Evolutionary conservation across 2,113 vertebrate genomes (phyloP).

Genomic region (Sander lucioperca): DNA sequence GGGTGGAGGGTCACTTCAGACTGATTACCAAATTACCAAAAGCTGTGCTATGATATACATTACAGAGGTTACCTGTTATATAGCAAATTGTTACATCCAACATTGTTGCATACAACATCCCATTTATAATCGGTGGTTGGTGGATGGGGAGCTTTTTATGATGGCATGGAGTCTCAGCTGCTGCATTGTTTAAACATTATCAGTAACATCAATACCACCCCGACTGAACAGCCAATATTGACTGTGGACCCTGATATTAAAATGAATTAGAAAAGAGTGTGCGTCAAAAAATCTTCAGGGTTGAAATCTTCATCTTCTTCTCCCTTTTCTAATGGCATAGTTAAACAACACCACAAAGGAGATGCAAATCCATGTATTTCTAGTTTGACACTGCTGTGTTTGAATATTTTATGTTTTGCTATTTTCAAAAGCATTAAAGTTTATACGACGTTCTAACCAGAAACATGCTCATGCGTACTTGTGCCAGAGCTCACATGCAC

Average conservation of each 20-base stretch:
- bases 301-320: background rate
- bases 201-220: background rate
- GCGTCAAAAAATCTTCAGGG: no score
- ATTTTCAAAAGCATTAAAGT: conserved; percentile 41
- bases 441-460: background rate
- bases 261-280: background rate
- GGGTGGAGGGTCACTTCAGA: background rate
- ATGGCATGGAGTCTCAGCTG: background rate
- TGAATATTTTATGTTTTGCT: conserved; percentile 63
- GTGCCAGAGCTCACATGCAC: background rate
- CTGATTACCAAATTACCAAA: background rate
- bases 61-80: background rate
- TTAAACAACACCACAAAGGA: conserved; percentile 15
- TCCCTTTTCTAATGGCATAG: background rate
- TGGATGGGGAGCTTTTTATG: background rate
- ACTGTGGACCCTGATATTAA: background rate
- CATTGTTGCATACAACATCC: background rate
- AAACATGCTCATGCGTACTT: conserved; percentile 12
- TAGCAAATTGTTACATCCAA: background rate
- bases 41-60: background rate
- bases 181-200: background rate
- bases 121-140: background rate
- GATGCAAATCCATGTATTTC: conserved; percentile 24
- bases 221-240: background rate
- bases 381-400: conserved; percentile 17